Percentiles rank a stretch among this genome's conserved stretches.
Evolutionary conservation across 2,888 invertebrate species (phyloP).

Genomic region (Bugulina stolonifera): DNA sequence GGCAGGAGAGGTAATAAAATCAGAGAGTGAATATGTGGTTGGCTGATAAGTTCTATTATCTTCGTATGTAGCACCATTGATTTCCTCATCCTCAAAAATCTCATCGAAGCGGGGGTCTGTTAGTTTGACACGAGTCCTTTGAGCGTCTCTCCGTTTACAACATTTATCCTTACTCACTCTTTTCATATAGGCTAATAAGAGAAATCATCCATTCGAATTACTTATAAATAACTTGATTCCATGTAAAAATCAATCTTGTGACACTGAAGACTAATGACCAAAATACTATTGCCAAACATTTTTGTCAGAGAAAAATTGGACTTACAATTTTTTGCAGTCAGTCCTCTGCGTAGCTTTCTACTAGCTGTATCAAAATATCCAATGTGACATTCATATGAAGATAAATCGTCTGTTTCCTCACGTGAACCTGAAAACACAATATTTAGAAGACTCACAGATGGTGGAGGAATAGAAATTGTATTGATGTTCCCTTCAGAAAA

Average conservation of each 20-base stretch:
- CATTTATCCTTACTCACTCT: background rate
- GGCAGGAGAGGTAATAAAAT: background rate
- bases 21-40: background rate
- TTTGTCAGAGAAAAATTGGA: no score
- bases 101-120: background rate
- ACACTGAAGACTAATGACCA: no score
- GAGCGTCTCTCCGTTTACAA: background rate
- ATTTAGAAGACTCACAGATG: no score
- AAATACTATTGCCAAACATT: no score
- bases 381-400: slow-evolving; percentile 17
- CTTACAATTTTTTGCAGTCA: background rate
- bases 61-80: background rate
- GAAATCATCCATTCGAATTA: no score
- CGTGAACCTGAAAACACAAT: background rate
- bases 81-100: background rate
- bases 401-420: background rate
- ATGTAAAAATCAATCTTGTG: no score
- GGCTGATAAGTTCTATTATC: slow-evolving; percentile 1
- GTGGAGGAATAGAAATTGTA: no score
- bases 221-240: no score
- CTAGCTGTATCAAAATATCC: background rate
- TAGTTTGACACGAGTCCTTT: background rate
- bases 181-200: background rate
- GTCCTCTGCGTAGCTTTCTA: background rate
- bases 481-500: no score